These are phyloP conservation scores for Pionites leucogaster DNA, from an alignment of 2,113 vertebrate species.

Conservation along the genomic window DNA sequence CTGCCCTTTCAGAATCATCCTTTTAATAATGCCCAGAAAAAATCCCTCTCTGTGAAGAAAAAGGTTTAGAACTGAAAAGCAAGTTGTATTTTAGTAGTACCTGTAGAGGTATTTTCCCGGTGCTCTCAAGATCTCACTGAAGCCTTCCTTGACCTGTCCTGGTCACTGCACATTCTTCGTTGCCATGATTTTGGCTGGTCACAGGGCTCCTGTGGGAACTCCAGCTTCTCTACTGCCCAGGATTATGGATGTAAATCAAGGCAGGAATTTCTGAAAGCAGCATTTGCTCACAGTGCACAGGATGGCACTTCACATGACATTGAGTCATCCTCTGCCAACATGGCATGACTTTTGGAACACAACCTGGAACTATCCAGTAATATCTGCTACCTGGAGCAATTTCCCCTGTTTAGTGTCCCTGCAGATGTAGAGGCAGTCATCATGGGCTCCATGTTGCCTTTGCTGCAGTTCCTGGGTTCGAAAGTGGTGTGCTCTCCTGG, in stretches of 20 bases:
- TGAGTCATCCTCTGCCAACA: not conserved
- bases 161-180: not conserved
- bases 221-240: not conserved
- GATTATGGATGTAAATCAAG: not conserved
- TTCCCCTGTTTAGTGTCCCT: not conserved
- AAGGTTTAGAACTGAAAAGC: not conserved
- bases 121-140: rapidly evolving
- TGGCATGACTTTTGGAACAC: not conserved
- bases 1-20: not conserved
- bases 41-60: not conserved
- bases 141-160: not conserved
- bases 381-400: not conserved
- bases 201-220: not conserved
- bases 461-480: not conserved
- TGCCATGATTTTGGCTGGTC: not conserved
- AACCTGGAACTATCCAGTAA: not conserved
- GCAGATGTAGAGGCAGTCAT: not conserved
- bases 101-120: not conserved
- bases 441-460: not conserved
- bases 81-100: not conserved
- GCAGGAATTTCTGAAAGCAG: not conserved
- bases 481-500: not conserved
- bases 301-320: not conserved
- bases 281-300: not conserved
- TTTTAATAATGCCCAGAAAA: not conserved